Percentiles rank a stretch among this genome's conserved stretches.
Conservation (phyloP, 64 coral and sea anemone species). For the Montipora foliosa region DNA sequence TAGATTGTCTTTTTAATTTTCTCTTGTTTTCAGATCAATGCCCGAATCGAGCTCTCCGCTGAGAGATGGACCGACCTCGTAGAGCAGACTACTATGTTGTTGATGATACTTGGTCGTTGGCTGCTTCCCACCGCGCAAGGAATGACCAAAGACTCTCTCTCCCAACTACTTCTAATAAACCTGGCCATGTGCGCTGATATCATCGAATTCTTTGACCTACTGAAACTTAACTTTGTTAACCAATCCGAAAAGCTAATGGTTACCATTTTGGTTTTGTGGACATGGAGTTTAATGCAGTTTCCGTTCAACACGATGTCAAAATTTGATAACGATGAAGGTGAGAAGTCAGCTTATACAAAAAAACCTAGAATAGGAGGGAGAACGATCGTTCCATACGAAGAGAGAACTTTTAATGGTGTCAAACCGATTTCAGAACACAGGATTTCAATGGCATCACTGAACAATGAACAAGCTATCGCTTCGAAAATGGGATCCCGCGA, state of each 20-base stretch:
- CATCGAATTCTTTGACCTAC: constrained; percentile 94
- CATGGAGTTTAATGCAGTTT: constrained; percentile 91
- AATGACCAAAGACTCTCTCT: constrained; percentile 83
- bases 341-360: background rate
- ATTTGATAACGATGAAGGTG: constrained; percentile 68
- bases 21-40: background rate
- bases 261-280: constrained; percentile 86
- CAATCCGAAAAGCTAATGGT: constrained; percentile 60
- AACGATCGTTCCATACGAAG: background rate
- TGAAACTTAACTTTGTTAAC: constrained; percentile 63
- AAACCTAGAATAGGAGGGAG: background rate
- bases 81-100: constrained; percentile 82
- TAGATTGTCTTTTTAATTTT: background rate
- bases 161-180: constrained; percentile 85
- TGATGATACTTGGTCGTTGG: constrained; percentile 92
- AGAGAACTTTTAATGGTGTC: background rate
- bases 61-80: constrained; percentile 78
- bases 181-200: constrained; percentile 94
- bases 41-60: background rate
- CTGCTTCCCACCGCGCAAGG: constrained; percentile 75
- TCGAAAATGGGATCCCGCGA: constrained; percentile 40
- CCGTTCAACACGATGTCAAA: constrained; percentile 88
- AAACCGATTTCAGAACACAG: background rate
- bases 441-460: constrained; percentile 21
- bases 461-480: constrained; percentile 25